phyloP scores from a whole-genome alignment of 2,888 invertebrate genomes.

The Drosophila suboccidentalis region DNA sequence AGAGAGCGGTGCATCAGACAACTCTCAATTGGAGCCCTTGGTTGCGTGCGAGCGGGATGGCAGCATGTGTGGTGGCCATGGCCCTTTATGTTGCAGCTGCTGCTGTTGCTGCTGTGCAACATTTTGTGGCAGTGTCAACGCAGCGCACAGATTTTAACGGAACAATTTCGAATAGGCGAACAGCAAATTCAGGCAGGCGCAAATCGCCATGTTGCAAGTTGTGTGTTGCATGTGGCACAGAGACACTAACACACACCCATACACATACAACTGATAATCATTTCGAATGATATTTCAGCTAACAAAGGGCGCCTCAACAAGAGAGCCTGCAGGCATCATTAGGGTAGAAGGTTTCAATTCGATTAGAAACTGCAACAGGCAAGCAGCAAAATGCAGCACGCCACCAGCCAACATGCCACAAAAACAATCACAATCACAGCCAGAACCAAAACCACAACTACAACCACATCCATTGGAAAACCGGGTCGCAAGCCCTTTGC shows the following conservation, averaged over 20 bases:
- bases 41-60: slow-evolving; percentile 31
- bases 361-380: slow-evolving; percentile 85
- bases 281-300: slow-evolving; percentile 64
- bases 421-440: slow-evolving; percentile 14
- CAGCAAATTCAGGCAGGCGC: slow-evolving; percentile 47
- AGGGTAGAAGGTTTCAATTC: slow-evolving; percentile 85
- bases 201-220: slow-evolving; percentile 63
- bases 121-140: slow-evolving; percentile 67
- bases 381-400: slow-evolving; percentile 76
- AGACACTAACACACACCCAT: slow-evolving; percentile 24
- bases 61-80: slow-evolving; percentile 20
- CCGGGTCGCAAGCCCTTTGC: slow-evolving; percentile 60
- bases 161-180: slow-evolving; percentile 76
- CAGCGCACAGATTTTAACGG: slow-evolving; percentile 81
- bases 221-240: slow-evolving; percentile 50
- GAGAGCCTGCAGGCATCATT: slow-evolving; percentile 71
- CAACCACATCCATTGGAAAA: slow-evolving; percentile 33
- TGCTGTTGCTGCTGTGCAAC: slow-evolving; percentile 72
- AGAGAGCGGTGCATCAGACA: slow-evolving; percentile 3
- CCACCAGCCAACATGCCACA: slow-evolving; percentile 16
- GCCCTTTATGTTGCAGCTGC: slow-evolving; percentile 51
- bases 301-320: slow-evolving; percentile 66
- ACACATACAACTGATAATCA: slow-evolving; percentile 38
- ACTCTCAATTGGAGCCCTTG: slow-evolving; percentile 17
- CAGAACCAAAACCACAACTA: slow-evolving; percentile 17